Conservation (phyloP, 2,113 vertebrate genomes). For the Oncorhynchus masou region DNA sequence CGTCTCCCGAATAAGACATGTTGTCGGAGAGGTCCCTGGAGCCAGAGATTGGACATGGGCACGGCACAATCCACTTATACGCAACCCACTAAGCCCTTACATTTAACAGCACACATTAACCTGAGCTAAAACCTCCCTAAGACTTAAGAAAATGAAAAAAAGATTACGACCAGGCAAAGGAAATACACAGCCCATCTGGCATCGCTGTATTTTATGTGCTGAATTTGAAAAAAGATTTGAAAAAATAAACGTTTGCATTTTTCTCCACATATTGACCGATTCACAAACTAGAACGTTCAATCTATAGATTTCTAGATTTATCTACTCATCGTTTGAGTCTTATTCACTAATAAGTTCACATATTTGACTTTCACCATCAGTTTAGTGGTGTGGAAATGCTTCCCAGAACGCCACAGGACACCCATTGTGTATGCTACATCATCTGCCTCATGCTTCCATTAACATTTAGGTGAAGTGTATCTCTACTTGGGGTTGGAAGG, state of each 20-base stretch:
- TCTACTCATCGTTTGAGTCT: background rate
- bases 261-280: background rate
- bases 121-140: constrained; percentile 34
- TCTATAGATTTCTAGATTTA: background rate
- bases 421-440: background rate
- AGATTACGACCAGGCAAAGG: constrained; percentile 1
- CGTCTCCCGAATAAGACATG: constrained; percentile 44
- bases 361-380: constrained; percentile 8
- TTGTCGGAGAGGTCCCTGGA: constrained; percentile 37
- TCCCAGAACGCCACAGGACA: background rate
- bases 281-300: background rate
- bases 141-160: constrained; percentile 30
- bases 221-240: background rate
- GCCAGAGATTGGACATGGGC: constrained; percentile 39
- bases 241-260: background rate
- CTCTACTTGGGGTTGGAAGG: background rate
- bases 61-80: constrained; percentile 51
- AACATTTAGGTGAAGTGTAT: background rate
- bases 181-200: background rate
- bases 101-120: constrained; percentile 42
- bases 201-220: constrained; percentile 6
- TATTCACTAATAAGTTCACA: background rate
- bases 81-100: constrained; percentile 34
- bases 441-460: background rate
- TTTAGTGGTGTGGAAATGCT: background rate